A percentile compares a stretch with the other conserved stretches of the same genome.
Evolutionary conservation across 1,140 invertebrate genomes (phyloP).

Genomic region (Melipona quadrifasciata): DNA sequence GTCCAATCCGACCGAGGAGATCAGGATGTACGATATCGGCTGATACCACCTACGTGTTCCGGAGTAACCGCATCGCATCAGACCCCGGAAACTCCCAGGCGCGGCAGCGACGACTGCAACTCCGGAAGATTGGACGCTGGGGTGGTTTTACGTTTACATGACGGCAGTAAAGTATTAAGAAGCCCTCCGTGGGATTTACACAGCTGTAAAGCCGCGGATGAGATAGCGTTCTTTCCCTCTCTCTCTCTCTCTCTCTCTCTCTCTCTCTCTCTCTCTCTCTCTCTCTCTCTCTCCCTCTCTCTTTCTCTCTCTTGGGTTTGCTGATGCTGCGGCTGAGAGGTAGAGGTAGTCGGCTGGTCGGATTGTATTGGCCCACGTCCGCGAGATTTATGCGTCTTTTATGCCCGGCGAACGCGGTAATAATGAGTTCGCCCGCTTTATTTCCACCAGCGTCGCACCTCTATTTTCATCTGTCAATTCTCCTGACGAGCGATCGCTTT

Average conservation of each 20-base stretch:
- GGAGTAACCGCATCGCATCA: conserved; percentile 44
- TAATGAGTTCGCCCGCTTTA: conserved; percentile 10
- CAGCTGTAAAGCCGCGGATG: conserved; percentile 68
- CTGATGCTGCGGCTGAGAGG: conserved; percentile 32
- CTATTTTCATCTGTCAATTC: background rate
- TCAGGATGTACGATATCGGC: conserved; percentile 44
- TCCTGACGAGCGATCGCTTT: background rate
- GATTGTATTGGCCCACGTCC: conserved; percentile 15
- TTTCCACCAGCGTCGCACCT: background rate
- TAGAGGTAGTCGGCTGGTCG: background rate
- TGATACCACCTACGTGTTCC: conserved; percentile 26
- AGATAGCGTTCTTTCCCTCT: conserved; percentile 28
- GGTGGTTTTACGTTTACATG: conserved; percentile 57
- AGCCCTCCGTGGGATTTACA: conserved; percentile 64
- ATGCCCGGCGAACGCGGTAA: background rate
- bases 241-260: no score
- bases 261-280: background rate
- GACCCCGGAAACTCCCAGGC: background rate
- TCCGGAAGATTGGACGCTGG: conserved; percentile 51
- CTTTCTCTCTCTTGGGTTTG: background rate
- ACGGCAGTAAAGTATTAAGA: conserved; percentile 69
- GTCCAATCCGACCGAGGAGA: conserved; percentile 54
- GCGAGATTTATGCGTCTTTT: conserved; percentile 28
- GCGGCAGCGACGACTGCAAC: conserved; percentile 35
- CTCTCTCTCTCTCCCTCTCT: no score